Percentiles rank a stretch among this genome's conserved stretches.
These are phyloP conservation scores for Apamea anceps DNA, from an alignment of 2,888 invertebrate genomes.

Conservation along the genomic window DNA sequence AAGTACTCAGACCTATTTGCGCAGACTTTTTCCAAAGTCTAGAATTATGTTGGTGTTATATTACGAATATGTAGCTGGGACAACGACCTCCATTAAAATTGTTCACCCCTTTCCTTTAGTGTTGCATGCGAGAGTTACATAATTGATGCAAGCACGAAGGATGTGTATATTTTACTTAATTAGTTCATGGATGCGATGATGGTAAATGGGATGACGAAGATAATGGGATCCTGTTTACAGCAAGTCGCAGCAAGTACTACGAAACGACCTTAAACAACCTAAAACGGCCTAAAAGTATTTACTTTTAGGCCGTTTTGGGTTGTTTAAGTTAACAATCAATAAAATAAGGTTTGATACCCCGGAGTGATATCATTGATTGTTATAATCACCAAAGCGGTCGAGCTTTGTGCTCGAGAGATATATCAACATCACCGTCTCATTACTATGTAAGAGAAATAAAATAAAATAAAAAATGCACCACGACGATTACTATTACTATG, in stretches of 20 bases:
- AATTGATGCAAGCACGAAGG: conserved; percentile 7
- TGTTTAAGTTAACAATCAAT: not conserved
- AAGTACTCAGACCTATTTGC: too few relatives aligned
- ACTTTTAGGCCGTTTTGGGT: too few relatives aligned
- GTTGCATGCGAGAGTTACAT: not conserved
- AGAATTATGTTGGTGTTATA: not conserved
- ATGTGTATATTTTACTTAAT: not conserved
- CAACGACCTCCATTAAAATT: not conserved
- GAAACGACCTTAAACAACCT: too few relatives aligned
- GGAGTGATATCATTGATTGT: not conserved
- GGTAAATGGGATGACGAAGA: not conserved
- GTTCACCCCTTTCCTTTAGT: not conserved
- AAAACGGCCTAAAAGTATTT: not conserved
- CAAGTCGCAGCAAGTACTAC: too few relatives aligned
- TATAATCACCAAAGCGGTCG: not conserved
- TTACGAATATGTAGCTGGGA: not conserved
- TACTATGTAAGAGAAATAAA: not conserved
- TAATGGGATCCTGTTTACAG: not conserved
- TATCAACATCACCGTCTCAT: not conserved
- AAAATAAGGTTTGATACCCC: not conserved
- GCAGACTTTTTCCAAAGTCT: not conserved
- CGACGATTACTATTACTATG: not conserved
- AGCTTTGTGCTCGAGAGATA: not conserved
- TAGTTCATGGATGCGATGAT: not conserved
- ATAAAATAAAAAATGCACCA: too few relatives aligned